phyloP scores from a whole-genome alignment of 2,113 vertebrate species.

The Stictonetta naevosa region DNA sequence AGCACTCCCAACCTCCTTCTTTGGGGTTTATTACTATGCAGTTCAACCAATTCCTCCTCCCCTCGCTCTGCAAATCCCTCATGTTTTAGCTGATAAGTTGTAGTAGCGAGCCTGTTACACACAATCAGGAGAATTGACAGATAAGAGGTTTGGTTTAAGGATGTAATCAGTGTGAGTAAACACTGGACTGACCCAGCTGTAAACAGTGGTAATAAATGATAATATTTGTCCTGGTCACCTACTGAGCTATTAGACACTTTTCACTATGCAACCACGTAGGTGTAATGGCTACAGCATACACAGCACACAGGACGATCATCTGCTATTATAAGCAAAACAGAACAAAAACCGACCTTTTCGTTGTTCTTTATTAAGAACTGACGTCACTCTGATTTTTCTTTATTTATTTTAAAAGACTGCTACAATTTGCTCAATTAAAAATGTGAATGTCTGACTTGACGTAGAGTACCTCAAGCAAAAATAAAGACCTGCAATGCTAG shows the following conservation, averaged over 20 bases:
- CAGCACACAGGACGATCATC: background rate
- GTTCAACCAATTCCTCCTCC: background rate
- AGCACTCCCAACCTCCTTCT: background rate
- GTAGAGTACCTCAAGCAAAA: background rate
- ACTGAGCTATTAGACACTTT: conserved; percentile 58
- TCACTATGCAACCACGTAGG: conserved; percentile 34
- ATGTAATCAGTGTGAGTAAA: conserved; percentile 69
- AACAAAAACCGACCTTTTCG: background rate
- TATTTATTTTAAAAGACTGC: background rate
- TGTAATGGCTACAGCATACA: conserved; percentile 6
- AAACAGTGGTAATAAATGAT: conserved; percentile 65
- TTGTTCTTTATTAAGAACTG: background rate
- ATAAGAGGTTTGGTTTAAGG: conserved; percentile 73
- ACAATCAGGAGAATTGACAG: conserved; percentile 53
- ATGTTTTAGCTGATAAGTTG: conserved; percentile 52
- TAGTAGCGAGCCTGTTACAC: conserved; percentile 33
- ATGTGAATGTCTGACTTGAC: background rate
- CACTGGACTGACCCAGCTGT: conserved; percentile 58
- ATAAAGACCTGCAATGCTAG: background rate
- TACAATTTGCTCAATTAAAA: background rate
- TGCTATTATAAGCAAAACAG: background rate
- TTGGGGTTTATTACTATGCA: background rate
- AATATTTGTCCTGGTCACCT: conserved; percentile 71
- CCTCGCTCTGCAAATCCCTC: conserved; percentile 1
- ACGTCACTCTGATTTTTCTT: background rate